These are phyloP conservation scores for Etheostoma perlongum DNA, from an alignment of 2,797 vertebrate species.

Conservation along the genomic window DNA sequence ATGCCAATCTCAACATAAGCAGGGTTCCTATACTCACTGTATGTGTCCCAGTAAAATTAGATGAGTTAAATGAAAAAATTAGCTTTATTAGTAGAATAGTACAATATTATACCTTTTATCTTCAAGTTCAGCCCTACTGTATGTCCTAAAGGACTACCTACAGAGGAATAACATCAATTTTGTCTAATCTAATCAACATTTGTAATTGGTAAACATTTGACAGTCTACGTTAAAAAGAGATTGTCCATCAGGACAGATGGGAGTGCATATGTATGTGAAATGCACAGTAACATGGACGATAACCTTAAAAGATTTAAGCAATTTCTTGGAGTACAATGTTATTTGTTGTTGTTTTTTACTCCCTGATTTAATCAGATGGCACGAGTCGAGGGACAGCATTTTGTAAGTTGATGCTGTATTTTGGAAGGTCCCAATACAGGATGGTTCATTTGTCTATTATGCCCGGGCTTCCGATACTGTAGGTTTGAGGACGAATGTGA, in stretches of 20 bases:
- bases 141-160: not conserved
- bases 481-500: conserved; percentile 19
- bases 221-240: not conserved
- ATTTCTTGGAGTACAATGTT: not conserved
- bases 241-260: not conserved
- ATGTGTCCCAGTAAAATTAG: too few relatives aligned
- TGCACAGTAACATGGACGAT: not conserved
- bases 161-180: not conserved
- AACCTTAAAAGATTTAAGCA: not conserved
- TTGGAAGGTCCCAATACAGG: not conserved
- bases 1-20: too few relatives aligned
- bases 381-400: not conserved
- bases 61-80: too few relatives aligned
- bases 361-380: conserved; percentile 3
- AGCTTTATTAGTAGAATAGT: too few relatives aligned
- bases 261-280: not conserved
- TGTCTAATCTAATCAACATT: not conserved
- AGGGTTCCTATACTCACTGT: too few relatives aligned
- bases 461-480: not conserved
- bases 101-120: too few relatives aligned
- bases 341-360: not conserved
- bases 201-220: not conserved
- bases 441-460: not conserved
- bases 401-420: not conserved
- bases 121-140: too few relatives aligned